Base-by-base conservation (phyloP, 2,888 invertebrate genomes). In the Ophion costatus region DNA sequence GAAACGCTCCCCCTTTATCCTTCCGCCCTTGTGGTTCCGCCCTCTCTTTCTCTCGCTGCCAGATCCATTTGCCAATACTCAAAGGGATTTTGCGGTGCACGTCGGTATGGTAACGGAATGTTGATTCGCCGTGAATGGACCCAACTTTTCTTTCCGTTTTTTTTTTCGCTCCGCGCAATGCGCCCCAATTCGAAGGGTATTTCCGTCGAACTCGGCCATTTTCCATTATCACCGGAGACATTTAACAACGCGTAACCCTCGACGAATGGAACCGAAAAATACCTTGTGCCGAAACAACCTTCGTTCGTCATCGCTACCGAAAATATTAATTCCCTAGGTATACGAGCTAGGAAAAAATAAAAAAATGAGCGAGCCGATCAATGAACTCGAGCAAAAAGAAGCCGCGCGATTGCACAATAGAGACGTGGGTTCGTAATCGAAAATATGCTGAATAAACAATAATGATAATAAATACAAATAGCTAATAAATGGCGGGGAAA, bases 51-150 rank as follows among this genome's bases (percentile, higher is more conserved):
- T 64, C 57, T 33, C 42, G 9, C n/a, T 22, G 42, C 29, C 24
- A 64, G 70, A 66, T 78, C 78, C 81, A 79, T 82, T 84, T 79
- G 84, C 81, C 84, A 66, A 84, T 84, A 70, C 66, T 84, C 78
- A 84, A 82, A 84, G 75, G 81, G 75, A 82, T 84, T 84, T 79
- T 71, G 38, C 70, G 64, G 51, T 70, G 70, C 22, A 22, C 74
- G 64, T 51, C 78, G 69, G 29, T 33, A 70, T 56, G 75, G 78
- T 77, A 75, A 61, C 45, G 66, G n/a, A 59, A 61, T 69, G 66
- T 73, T 70, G 70, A 61, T 61, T 66, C 76, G 56, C 61, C 67
- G 20, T 22, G 66, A 20, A 17, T 64, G 56, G 11, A 45, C 76
- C 67, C 51, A 67, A 69, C 56, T 74, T 67, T 80, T 80, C 63